Evolutionary conservation across 1,140 invertebrate genomes (phyloP).

Genomic region (Megalonaias nervosa): DNA sequence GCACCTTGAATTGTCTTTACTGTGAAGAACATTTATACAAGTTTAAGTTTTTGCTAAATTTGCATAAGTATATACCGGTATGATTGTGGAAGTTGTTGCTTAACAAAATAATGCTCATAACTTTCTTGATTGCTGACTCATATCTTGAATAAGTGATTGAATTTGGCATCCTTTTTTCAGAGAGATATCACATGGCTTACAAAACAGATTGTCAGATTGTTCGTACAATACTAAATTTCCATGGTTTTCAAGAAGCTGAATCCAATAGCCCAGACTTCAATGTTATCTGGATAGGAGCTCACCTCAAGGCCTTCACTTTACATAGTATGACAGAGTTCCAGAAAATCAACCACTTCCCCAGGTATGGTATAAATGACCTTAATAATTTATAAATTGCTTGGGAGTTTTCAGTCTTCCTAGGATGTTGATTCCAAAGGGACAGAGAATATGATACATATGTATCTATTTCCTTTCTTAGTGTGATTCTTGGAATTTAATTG

Average conservation of each 20-base stretch:
- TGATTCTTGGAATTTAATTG: no score
- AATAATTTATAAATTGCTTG: no score
- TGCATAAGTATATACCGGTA: no score
- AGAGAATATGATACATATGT: no score
- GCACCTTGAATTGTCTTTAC: no score
- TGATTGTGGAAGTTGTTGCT: background rate
- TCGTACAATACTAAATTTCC: slow-evolving; percentile 62
- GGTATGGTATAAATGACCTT: slow-evolving; percentile 73
- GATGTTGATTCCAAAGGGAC: no score
- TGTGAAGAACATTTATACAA: no score
- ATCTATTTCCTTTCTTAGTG: no score
- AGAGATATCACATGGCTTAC: slow-evolving; percentile 69
- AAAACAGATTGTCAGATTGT: slow-evolving; percentile 71
- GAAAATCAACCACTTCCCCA: slow-evolving; percentile 94
- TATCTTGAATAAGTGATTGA: background rate
- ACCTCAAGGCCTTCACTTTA: slow-evolving; percentile 90
- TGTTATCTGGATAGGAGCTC: slow-evolving; percentile 91
- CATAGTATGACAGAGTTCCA: slow-evolving; percentile 86
- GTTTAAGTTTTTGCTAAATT: no score
- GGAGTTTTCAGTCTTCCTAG: no score
- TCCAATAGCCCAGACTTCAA: slow-evolving; percentile 83
- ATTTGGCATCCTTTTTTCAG: slow-evolving; percentile 50
- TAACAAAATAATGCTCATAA: slow-evolving; percentile 8
- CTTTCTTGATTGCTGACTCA: background rate
- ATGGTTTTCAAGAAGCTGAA: slow-evolving; percentile 72